A percentile compares a stretch with the other conserved stretches of the same genome.
Conservation (phyloP, 2,888 invertebrate genomes). For the Steinernema carpocapsae region DNA sequence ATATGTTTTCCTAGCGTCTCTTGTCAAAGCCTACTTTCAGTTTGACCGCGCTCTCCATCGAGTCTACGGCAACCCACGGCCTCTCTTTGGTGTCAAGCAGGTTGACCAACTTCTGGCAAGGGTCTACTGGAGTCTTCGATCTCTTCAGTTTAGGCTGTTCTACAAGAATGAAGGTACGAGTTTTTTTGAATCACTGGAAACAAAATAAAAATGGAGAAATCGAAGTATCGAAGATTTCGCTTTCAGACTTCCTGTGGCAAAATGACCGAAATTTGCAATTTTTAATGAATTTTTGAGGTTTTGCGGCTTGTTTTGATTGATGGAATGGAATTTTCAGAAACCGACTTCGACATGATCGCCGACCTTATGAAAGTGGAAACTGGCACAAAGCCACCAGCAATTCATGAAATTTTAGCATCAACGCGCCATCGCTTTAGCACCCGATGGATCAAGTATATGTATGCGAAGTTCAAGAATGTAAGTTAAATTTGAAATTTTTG, state of each 20-base stretch:
- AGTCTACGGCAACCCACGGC: slow-evolving; percentile 36
- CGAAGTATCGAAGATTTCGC: too few species aligned
- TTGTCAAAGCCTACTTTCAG: too few species aligned
- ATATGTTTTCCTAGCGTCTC: too few species aligned
- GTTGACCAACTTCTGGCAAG: slow-evolving; percentile 50
- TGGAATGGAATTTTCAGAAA: too few species aligned
- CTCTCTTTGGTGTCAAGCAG: slow-evolving; percentile 42
- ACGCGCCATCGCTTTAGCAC: slow-evolving; percentile 43
- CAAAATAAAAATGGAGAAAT: too few species aligned
- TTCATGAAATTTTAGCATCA: slow-evolving; percentile 37
- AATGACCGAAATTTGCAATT: background rate
- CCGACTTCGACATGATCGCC: slow-evolving; percentile 40
- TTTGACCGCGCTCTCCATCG: slow-evolving; percentile 29
- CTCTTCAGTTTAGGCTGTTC: slow-evolving; percentile 57
- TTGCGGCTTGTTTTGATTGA: too few species aligned
- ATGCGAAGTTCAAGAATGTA: slow-evolving; percentile 62
- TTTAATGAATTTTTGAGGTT: background rate
- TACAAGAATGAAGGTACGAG: slow-evolving; percentile 59
- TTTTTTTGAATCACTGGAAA: too few species aligned
- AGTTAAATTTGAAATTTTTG: slow-evolving; percentile 41
- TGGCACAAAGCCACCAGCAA: slow-evolving; percentile 41
- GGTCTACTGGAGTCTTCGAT: slow-evolving; percentile 55
- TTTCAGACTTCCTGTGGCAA: too few species aligned
- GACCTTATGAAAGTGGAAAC: slow-evolving; percentile 46
- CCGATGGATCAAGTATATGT: slow-evolving; percentile 65